Conservation (phyloP, 2,113 vertebrate species). For the Lates calcarifer region DNA sequence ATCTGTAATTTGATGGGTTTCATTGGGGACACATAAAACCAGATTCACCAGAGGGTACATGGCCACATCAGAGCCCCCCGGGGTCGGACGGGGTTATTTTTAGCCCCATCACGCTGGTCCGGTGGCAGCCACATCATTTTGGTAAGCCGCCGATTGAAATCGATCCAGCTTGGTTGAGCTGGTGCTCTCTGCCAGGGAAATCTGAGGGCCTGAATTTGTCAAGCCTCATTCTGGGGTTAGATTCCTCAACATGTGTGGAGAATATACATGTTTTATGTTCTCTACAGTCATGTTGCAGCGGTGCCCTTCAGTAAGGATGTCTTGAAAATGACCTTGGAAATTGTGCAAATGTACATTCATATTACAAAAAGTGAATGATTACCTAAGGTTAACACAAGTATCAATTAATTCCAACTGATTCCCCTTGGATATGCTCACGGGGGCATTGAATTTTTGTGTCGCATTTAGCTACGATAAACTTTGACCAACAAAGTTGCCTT, state of each 20-base stretch:
- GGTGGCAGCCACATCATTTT: conserved; percentile 78
- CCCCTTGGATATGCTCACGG: too few relatives aligned
- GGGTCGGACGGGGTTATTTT: conserved; percentile 74
- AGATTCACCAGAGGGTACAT: conserved; percentile 68
- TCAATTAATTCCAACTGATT: too few relatives aligned
- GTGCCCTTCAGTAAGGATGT: conserved; percentile 20
- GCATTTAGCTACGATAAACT: background rate
- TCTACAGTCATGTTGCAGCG: conserved; percentile 17
- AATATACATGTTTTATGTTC: conserved; percentile 43
- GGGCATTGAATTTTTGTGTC: too few relatives aligned
- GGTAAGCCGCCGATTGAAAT: conserved; percentile 79
- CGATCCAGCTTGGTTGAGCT: conserved; percentile 69
- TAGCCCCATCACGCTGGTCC: conserved; percentile 66
- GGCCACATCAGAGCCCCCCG: conserved; percentile 76
- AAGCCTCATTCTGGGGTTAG: conserved; percentile 46
- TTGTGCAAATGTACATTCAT: background rate
- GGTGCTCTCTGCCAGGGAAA: conserved; percentile 59
- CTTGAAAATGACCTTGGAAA: background rate
- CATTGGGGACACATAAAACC: conserved; percentile 76
- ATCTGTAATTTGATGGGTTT: conserved; percentile 83
- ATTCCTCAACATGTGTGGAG: conserved; percentile 53
- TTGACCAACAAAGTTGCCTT: background rate
- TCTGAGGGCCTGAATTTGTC: conserved; percentile 62
- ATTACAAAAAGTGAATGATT: background rate
- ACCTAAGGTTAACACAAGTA: too few relatives aligned